phyloP scores from a whole-genome alignment of 1,140 invertebrate species.

The Schlechtendalia chinensis region DNA sequence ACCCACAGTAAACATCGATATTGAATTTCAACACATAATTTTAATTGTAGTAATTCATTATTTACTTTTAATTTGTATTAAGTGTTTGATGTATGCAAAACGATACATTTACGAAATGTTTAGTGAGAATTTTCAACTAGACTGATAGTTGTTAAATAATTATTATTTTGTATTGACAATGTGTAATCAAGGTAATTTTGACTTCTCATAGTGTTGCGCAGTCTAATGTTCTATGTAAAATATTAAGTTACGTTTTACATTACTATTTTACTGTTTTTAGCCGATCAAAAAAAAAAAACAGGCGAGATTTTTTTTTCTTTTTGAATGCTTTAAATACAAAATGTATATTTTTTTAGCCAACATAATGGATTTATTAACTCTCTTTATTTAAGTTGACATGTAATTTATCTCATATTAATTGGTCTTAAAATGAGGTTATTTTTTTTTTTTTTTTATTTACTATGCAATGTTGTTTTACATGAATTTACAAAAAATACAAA shows the following conservation, averaged over 20 bases:
- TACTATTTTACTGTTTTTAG: slow-evolving; percentile 14
- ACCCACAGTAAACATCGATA: neutral
- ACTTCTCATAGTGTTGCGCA: slow-evolving; percentile 6
- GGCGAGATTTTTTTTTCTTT: slow-evolving; percentile 33
- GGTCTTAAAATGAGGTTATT: slow-evolving; percentile 25
- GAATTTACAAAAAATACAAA: slow-evolving; percentile 11
- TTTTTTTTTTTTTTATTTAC: slow-evolving; percentile 13
- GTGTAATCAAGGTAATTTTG: neutral
- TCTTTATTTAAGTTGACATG: slow-evolving; percentile 17
- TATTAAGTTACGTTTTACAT: neutral
- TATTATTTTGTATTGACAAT: slow-evolving; percentile 4
- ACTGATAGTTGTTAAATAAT: neutral
- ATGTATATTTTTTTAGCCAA: slow-evolving; percentile 42
- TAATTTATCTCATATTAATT: slow-evolving; percentile 28
- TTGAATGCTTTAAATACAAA: slow-evolving; percentile 23
- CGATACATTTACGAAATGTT: neutral
- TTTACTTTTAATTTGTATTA: neutral
- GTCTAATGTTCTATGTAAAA: neutral
- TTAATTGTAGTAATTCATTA: neutral
- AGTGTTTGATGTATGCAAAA: neutral
- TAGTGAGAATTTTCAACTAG: neutral
- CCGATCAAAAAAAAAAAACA: neutral
- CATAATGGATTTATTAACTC: neutral
- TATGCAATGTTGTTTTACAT: neutral
- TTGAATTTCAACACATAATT: too few species aligned